Evolutionary conservation across 2,113 vertebrate genomes (phyloP).

Genomic region (Cariama cristata): DNA sequence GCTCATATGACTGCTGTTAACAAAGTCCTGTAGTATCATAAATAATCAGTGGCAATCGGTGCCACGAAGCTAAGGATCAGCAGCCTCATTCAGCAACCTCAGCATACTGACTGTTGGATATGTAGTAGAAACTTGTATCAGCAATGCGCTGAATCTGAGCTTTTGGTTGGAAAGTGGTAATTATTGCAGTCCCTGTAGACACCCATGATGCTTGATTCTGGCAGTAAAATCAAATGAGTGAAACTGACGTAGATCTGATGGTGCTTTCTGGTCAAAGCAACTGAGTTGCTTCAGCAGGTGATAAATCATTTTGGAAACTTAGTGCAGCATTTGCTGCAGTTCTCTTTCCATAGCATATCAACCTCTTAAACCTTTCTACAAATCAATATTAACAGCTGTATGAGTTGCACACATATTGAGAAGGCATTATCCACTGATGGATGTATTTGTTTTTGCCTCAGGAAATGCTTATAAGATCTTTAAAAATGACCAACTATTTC

Average conservation of each 20-base stretch:
- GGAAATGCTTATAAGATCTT: constrained; percentile 63
- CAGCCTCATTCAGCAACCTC: neutral
- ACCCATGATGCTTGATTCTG: neutral
- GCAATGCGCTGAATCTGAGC: neutral
- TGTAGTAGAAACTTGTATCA: neutral
- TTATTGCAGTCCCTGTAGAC: neutral
- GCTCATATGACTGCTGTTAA: neutral
- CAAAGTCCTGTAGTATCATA: neutral
- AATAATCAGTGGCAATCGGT: neutral
- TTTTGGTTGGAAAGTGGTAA: neutral
- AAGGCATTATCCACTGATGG: constrained; percentile 63
- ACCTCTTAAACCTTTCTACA: constrained; percentile 59
- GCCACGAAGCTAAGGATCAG: neutral
- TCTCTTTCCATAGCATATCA: constrained; percentile 28
- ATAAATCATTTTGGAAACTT: constrained; percentile 17
- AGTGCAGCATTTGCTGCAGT: neutral
- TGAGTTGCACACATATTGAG: constrained; percentile 55
- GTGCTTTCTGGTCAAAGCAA: constrained; percentile 4
- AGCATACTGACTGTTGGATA: neutral
- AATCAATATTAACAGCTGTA: constrained; percentile 73
- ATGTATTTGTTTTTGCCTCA: constrained; percentile 68
- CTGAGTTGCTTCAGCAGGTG: neutral
- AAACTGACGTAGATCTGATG: neutral
- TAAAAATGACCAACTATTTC: constrained; percentile 56
- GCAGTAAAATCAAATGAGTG: neutral